Percentiles rank a stretch among this genome's conserved stretches.
phyloP scores from a whole-genome alignment of 2,113 vertebrate species.

The Vulpes vulpes region DNA sequence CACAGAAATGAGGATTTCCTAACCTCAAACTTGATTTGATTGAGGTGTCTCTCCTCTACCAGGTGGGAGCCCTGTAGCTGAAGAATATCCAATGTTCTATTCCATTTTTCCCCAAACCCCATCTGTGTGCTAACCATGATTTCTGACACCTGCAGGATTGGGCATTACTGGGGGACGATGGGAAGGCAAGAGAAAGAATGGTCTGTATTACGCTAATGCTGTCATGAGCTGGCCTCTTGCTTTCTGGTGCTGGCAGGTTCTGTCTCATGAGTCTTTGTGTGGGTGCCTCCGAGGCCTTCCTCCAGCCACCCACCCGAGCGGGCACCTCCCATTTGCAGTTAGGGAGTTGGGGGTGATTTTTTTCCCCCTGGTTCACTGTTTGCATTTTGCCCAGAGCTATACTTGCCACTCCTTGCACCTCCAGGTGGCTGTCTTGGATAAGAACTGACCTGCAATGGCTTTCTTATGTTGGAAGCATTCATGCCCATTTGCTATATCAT shows the following conservation, averaged over 20 bases:
- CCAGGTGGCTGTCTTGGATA: neutral
- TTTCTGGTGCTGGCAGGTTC: neutral
- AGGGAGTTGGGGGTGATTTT: neutral
- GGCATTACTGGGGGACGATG: fast-evolving
- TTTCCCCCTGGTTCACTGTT: neutral
- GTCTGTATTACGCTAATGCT: neutral
- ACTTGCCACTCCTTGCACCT: neutral
- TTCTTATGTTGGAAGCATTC: neutral
- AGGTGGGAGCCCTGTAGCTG: neutral
- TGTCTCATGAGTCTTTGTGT: neutral
- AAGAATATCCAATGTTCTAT: neutral
- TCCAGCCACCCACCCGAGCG: neutral
- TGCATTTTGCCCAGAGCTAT: neutral
- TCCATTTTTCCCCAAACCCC: neutral
- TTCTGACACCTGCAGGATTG: neutral
- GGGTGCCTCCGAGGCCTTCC: neutral
- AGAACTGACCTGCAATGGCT: neutral
- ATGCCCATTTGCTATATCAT: neutral
- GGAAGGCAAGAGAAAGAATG: neutral
- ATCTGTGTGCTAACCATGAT: neutral
- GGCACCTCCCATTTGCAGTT: neutral
- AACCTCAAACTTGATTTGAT: neutral
- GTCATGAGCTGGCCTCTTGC: neutral
- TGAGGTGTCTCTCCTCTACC: neutral
- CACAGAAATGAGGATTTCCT: neutral